Conservation (phyloP, 2,888 invertebrate genomes). For the Apodemia zela region DNA sequence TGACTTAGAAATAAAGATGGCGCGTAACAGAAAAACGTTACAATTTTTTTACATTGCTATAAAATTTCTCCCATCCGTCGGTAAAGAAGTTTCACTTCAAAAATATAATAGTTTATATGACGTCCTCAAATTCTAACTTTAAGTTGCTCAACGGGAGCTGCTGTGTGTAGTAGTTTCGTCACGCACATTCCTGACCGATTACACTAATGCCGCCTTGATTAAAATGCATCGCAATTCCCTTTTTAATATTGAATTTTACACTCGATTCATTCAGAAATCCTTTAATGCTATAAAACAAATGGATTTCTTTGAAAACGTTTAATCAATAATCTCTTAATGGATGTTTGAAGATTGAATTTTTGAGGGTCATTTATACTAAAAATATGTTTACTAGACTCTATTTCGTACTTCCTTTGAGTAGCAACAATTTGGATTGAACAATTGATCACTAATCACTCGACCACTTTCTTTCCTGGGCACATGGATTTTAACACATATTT, state of each 20-base stretch:
- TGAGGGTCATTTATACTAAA: background rate
- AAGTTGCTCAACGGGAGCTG: slow-evolving; percentile 5
- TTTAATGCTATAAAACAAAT: slow-evolving; percentile 45
- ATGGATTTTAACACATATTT: too few relatives aligned
- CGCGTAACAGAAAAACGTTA: too few relatives aligned
- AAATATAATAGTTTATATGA: background rate
- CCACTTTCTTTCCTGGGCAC: too few relatives aligned
- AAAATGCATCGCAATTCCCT: slow-evolving; percentile 65
- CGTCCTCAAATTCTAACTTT: background rate
- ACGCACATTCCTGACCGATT: slow-evolving; percentile 72
- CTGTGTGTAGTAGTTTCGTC: slow-evolving; percentile 46
- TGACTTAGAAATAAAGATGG: too few relatives aligned
- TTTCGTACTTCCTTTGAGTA: too few relatives aligned
- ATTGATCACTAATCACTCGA: too few relatives aligned
- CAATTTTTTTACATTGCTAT: too few relatives aligned
- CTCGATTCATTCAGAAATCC: slow-evolving; percentile 52
- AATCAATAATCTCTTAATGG: slow-evolving; percentile 36
- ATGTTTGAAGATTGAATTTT: slow-evolving; percentile 27
- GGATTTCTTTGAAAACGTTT: slow-evolving; percentile 38
- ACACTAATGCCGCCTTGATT: slow-evolving; percentile 77
- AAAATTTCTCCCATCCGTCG: too few relatives aligned
- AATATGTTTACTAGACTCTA: background rate
- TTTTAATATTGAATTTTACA: slow-evolving; percentile 73
- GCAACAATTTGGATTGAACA: too few relatives aligned
- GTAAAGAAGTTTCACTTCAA: too few relatives aligned